Evolutionary conservation across 2,113 vertebrate species (phyloP).

Genomic region (Polyodon spathula): DNA sequence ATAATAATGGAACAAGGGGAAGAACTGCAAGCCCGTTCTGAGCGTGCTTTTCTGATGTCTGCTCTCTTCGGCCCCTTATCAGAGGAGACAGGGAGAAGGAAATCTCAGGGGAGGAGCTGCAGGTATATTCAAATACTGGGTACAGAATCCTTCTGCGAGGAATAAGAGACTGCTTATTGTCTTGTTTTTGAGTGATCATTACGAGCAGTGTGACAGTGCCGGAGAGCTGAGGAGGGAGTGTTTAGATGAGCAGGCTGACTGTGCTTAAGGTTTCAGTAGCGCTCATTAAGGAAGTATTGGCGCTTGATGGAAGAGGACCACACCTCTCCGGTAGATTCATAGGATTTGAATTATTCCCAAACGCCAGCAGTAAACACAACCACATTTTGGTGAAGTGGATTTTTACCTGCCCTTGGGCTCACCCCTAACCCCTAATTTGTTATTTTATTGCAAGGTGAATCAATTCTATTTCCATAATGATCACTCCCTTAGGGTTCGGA

Average conservation of each 20-base stretch:
- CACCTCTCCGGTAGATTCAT: too few species aligned
- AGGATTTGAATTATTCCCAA: too few species aligned
- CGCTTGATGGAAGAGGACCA: too few species aligned
- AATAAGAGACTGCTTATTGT: not conserved
- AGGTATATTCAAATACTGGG: not conserved
- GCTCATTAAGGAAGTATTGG: too few species aligned
- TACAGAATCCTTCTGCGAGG: not conserved
- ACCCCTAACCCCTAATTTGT: not conserved
- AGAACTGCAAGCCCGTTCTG: constrained; percentile 19
- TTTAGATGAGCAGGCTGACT: too few species aligned
- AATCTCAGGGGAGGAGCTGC: not conserved
- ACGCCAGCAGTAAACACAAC: too few species aligned
- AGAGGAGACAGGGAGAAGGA: not conserved
- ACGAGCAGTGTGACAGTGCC: not conserved
- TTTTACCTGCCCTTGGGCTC: not conserved
- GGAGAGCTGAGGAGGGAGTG: not conserved
- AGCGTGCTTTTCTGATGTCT: constrained; percentile 21
- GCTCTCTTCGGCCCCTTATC: constrained; percentile 19
- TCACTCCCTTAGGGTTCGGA: not conserved
- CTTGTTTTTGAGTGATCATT: not conserved
- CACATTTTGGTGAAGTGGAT: not conserved
- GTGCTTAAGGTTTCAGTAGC: too few species aligned
- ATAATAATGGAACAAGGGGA: constrained; percentile 24
- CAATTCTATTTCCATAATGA: not conserved
- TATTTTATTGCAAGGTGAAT: not conserved